Percentiles rank a stretch among this genome's conserved stretches.
phyloP scores from a whole-genome alignment of 2,797 vertebrate genomes.

The Pteropus rufus region DNA sequence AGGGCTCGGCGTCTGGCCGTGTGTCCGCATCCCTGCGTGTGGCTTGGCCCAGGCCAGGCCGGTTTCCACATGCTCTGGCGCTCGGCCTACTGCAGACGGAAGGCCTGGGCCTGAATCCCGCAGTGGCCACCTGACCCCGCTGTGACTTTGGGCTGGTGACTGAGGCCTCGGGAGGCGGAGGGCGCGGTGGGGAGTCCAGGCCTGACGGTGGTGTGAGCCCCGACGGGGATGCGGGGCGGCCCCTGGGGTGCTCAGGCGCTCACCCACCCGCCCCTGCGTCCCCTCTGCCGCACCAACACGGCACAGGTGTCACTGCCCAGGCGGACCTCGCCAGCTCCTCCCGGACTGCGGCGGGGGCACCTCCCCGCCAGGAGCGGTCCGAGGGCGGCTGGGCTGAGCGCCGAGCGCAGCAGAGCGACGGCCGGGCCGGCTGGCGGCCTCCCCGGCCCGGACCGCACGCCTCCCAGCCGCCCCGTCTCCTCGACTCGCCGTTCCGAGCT shows the following conservation, averaged over 20 bases:
- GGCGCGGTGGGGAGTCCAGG: fast-evolving
- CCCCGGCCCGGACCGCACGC: too few species aligned
- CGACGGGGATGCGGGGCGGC: fast-evolving
- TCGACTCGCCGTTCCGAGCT: fast-evolving
- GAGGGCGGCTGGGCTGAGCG: fast-evolving
- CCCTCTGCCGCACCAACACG: fast-evolving
- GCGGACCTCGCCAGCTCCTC: fast-evolving
- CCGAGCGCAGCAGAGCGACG: fast-evolving
- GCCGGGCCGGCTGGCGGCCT: too few species aligned
- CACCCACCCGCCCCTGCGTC: fast-evolving
- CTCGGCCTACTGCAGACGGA: too few species aligned
- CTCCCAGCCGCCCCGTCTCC: fast-evolving
- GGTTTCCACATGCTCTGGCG: fast-evolving
- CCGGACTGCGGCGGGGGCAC: fast-evolving
- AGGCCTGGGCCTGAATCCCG: neutral
- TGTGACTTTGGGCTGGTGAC: fast-evolving
- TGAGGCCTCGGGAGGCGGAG: fast-evolving
- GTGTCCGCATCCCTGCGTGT: fast-evolving
- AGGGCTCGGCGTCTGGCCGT: neutral
- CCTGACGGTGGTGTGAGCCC: fast-evolving
- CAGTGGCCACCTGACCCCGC: too few species aligned
- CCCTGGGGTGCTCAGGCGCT: fast-evolving
- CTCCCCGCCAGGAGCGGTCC: fast-evolving
- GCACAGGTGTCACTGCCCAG: fast-evolving
- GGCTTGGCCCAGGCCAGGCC: fast-evolving